Percentiles rank a stretch among this genome's conserved stretches.
These are phyloP conservation scores for Unio delphinus DNA, from an alignment of 2,888 invertebrate genomes.

Conservation along the genomic window DNA sequence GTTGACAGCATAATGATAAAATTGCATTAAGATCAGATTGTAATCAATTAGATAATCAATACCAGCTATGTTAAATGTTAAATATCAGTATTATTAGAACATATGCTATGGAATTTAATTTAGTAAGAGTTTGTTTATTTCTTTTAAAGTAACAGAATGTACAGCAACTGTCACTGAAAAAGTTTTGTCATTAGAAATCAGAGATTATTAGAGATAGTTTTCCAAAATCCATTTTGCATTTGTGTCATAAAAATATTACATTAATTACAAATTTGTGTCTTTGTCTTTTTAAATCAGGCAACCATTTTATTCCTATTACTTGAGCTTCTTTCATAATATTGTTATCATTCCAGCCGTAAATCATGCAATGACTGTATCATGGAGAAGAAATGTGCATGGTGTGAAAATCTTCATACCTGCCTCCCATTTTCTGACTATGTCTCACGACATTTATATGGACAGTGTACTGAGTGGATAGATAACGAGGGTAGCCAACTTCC, in stretches of 20 bases:
- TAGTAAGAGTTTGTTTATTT: no score
- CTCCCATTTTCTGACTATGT: slow-evolving; percentile 97
- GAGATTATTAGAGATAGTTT: no score
- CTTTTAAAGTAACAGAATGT: no score
- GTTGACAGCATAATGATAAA: no score
- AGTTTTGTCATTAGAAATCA: no score
- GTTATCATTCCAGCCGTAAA: slow-evolving; percentile 47
- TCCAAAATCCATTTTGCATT: not conserved
- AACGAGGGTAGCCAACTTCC: slow-evolving; percentile 50
- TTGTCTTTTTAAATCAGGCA: not conserved
- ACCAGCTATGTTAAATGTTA: no score
- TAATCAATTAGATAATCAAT: no score
- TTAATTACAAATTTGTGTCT: not conserved
- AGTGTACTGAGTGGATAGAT: slow-evolving; percentile 94
- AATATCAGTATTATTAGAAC: no score
- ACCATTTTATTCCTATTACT: not conserved
- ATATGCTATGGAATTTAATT: no score
- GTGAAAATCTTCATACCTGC: slow-evolving; percentile 90
- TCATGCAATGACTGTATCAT: slow-evolving; percentile 79
- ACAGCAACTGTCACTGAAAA: no score
- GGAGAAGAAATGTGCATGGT: slow-evolving; percentile 94
- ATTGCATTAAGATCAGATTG: no score
- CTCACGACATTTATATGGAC: slow-evolving; percentile 92
- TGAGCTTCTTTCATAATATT: not conserved
- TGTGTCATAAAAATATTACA: not conserved